A percentile compares a stretch with the other conserved stretches of the same genome.
phyloP scores from a whole-genome alignment of 2,113 vertebrate genomes.

The Cathartes aura region DNA sequence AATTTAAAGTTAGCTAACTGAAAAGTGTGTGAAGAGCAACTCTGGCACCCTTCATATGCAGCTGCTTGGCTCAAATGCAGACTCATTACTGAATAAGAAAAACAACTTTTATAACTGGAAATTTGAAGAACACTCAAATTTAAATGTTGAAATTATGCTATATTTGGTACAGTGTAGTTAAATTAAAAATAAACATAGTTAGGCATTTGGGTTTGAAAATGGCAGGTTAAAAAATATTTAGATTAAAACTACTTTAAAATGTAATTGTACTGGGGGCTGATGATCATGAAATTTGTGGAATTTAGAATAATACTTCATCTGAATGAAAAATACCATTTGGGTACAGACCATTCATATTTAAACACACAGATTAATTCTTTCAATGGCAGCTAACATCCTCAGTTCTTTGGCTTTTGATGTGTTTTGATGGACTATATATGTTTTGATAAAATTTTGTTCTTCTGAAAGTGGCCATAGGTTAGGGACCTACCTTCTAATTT shows the following conservation, averaged over 20 bases:
- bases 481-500: neutral
- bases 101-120: slow-evolving; percentile 59
- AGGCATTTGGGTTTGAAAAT: slow-evolving; percentile 6
- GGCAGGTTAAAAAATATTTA: slow-evolving; percentile 30
- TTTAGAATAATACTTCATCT: neutral
- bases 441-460: neutral
- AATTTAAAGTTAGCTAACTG: slow-evolving; percentile 61
- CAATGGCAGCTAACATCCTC: neutral
- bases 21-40: slow-evolving; percentile 23
- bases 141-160: slow-evolving; percentile 46
- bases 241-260: neutral
- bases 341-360: neutral
- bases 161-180: slow-evolving; percentile 14
- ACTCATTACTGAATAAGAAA: slow-evolving; percentile 58
- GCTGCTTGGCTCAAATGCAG: slow-evolving; percentile 61
- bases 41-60: slow-evolving; percentile 43
- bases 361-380: neutral
- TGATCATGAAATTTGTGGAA: neutral
- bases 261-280: neutral
- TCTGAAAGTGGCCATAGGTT: neutral
- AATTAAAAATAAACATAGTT: slow-evolving; percentile 54
- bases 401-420: neutral
- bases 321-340: neutral
- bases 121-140: slow-evolving; percentile 49
- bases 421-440: neutral